Percentiles rank a stretch among this genome's conserved stretches.
phyloP scores from a whole-genome alignment of 2,888 invertebrate genomes.

The Idaea aversata region DNA sequence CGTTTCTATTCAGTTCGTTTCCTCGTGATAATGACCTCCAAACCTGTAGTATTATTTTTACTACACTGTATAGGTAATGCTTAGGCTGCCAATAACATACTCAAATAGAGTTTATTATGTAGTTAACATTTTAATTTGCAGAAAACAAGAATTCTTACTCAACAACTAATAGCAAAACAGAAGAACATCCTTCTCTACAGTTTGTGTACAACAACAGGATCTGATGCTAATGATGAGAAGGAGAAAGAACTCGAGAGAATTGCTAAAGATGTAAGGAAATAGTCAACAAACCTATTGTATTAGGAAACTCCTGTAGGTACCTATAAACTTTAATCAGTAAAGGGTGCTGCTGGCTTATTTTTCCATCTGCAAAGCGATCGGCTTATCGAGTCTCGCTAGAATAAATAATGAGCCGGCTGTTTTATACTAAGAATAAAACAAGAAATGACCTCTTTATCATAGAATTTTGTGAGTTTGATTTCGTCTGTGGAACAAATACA shows the following conservation, averaged over 20 bases:
- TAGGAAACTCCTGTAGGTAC: too few relatives aligned
- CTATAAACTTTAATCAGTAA: too few relatives aligned
- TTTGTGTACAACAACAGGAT: constrained; percentile 28
- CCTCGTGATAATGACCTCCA: not conserved
- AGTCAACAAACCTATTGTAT: not conserved
- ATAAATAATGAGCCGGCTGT: too few relatives aligned
- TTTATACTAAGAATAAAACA: too few relatives aligned
- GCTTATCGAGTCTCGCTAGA: too few relatives aligned
- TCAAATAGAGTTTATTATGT: not conserved
- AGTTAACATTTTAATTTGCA: constrained; percentile 27
- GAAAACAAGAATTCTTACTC: constrained; percentile 32
- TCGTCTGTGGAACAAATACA: too few relatives aligned
- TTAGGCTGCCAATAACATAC: not conserved
- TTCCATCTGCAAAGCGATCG: too few relatives aligned
- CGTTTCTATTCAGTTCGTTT: not conserved
- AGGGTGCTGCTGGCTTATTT: too few relatives aligned
- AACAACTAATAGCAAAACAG: constrained; percentile 20
- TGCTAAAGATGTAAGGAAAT: constrained; percentile 51
- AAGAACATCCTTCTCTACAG: constrained; percentile 21
- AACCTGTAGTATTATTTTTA: not conserved
- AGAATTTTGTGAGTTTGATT: too few relatives aligned
- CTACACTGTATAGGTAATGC: not conserved
- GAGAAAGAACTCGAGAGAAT: constrained; percentile 65
- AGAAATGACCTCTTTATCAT: too few relatives aligned
- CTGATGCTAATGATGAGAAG: constrained; percentile 56